Evolutionary conservation across 2,113 vertebrate species (phyloP), one percentile per base, ranked within the genome.

Genomic region (Apteryx mantelli): DNA sequence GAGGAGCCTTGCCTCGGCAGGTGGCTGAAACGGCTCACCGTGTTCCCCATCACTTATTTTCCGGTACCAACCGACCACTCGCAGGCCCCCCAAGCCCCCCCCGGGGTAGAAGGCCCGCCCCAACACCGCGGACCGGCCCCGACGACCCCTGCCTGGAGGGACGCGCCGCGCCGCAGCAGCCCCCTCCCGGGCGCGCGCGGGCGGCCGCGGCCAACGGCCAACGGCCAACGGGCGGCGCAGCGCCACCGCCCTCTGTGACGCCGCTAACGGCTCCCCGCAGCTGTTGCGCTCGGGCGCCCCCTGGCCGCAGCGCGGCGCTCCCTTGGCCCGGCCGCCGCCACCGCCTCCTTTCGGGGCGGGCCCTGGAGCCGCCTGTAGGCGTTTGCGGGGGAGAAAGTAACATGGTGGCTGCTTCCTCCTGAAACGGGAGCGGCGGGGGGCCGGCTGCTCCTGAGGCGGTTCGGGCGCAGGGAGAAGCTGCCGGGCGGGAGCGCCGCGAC

Each of bases 271-370:
- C 7, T 32, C 25, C 13, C 5, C 11, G 53, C 42, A 28, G 46
- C 60, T 11, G 34, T 21, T 36, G n/a, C 88, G 55, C 80, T 11
- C 70, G 18, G 64, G 66, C 95, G 52, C 84, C 87, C 74, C 63
- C 87, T 76, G 55, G 50, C 48, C 30, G 73, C 60, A 21, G n/a
- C 56, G 34, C 46, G 5, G 63, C 52, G 19, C 11, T 36, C 38
- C 34, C 50, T 18, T 13, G 38, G 14, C 48, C 44, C 38, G 18
- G 38, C 17, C 8, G 34, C 68, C 56, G 34, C 78, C 64, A 3
- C 91, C 88, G 65, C 92, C 95, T 86, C 83, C 28, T 91, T 90
- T 93, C 34, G 77, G 94, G 96, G 94, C 92, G 96, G 96, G 90
- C 61, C 74, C n/a, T 26, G 56, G 77, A 64, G 36, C 46, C 87